These are phyloP conservation scores for Myripristis murdjan DNA, from an alignment of 2,797 vertebrate genomes.

Conservation along the genomic window DNA sequence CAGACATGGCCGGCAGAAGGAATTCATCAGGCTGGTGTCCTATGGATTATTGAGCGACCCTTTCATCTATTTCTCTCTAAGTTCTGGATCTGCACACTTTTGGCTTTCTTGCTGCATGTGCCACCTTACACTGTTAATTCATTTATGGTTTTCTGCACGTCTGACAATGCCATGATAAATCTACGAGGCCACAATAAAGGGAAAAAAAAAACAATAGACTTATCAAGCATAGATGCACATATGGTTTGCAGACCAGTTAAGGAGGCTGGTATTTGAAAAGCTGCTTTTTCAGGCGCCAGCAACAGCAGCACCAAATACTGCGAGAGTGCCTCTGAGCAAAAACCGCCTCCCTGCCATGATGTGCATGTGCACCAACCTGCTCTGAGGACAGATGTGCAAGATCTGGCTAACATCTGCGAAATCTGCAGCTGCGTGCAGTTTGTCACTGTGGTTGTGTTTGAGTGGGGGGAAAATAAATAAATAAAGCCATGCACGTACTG, in stretches of 20 bases:
- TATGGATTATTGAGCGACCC: slow-evolving; percentile 35
- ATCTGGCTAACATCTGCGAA: no score
- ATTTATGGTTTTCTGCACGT: slow-evolving; percentile 6
- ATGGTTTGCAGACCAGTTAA: no score
- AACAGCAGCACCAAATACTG: slow-evolving; percentile 23
- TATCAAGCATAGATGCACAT: no score
- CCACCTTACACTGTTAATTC: slow-evolving; percentile 17
- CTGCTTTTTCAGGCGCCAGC: no score
- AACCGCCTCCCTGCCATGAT: no score
- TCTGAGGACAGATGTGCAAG: no score
- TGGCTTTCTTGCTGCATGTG: slow-evolving; percentile 9
- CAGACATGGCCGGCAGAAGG: slow-evolving; percentile 67
- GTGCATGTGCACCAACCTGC: no score
- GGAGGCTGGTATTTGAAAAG: no score
- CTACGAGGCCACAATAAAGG: no score
- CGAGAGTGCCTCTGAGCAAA: neutral
- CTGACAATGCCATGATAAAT: slow-evolving; percentile 37
- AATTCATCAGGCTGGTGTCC: slow-evolving; percentile 62
- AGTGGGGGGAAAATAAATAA: no score
- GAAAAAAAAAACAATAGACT: no score
- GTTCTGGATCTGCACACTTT: slow-evolving; percentile 35
- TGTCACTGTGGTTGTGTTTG: neutral
- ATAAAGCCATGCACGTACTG: no score
- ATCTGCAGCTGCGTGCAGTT: slow-evolving; percentile 18
- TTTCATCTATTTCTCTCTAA: slow-evolving; percentile 44